These are phyloP conservation scores for Camponotus fellah DNA, from an alignment of 2,888 invertebrate species.

Conservation along the genomic window DNA sequence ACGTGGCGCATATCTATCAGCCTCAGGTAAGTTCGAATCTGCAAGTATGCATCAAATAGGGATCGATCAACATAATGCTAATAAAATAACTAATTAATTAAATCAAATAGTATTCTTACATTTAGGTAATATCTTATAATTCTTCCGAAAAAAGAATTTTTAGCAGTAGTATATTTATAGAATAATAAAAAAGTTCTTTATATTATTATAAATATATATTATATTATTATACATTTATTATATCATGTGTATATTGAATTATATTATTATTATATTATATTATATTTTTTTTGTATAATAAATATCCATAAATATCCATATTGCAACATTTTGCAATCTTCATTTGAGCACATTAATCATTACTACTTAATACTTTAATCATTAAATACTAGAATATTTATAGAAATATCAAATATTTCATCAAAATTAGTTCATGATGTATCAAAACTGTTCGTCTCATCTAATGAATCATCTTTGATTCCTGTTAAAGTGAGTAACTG, in stretches of 20 bases:
- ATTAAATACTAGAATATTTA: not conserved
- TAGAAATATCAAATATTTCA: too few relatives aligned
- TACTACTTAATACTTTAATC: not conserved
- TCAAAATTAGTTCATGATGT: not conserved
- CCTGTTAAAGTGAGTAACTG: slow-evolving; percentile 78
- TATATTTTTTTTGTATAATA: not conserved
- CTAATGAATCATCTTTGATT: slow-evolving; percentile 73
- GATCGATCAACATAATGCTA: not conserved
- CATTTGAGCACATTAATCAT: not conserved
- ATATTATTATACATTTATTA: not conserved
- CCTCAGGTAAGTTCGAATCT: slow-evolving; percentile 83
- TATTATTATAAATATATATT: not conserved
- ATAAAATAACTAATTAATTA: not conserved
- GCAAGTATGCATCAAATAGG: slow-evolving; percentile 23
- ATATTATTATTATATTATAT: too few relatives aligned
- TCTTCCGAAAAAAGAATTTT: not conserved
- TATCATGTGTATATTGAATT: too few relatives aligned
- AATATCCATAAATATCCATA: not conserved
- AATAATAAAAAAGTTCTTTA: not conserved
- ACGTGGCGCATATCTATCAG: slow-evolving; percentile 84
- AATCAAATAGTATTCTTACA: not conserved
- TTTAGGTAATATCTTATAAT: not conserved
- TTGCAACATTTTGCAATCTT: not conserved
- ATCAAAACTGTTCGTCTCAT: slow-evolving; percentile 43
- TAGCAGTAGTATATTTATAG: not conserved